Conservation (phyloP, 2,888 invertebrate genomes). For the Harmothoe impar region DNA sequence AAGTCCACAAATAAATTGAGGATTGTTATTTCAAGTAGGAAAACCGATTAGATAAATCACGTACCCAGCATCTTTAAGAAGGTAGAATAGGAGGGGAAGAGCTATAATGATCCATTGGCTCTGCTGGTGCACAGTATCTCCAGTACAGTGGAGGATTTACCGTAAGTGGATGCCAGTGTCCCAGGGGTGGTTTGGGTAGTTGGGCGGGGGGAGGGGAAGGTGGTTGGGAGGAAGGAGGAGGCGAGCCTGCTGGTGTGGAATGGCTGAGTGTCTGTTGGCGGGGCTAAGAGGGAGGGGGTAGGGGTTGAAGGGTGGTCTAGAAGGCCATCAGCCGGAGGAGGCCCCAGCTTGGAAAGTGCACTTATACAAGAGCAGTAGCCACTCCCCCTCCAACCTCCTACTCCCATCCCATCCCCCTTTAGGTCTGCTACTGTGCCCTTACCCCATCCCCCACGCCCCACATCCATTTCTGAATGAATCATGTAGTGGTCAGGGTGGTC, state of each 20-base stretch:
- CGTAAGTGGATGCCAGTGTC: neutral
- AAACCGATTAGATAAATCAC: no score
- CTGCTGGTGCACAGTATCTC: neutral
- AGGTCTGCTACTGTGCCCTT: neutral
- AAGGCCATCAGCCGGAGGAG: slow-evolving; percentile 17
- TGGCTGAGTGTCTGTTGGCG: neutral
- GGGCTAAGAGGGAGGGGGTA: neutral
- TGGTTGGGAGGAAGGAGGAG: neutral
- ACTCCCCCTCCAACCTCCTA: slow-evolving; percentile 5
- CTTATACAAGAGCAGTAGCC: slow-evolving; percentile 24
- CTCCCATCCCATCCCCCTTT: neutral
- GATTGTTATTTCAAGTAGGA: no score
- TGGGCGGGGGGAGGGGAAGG: neutral
- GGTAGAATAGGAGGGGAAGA: neutral
- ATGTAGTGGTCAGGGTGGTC: neutral
- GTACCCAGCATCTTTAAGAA: no score
- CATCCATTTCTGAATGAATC: neutral
- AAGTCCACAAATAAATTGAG: no score
- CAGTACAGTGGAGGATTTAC: slow-evolving; percentile 5
- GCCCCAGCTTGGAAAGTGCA: slow-evolving; percentile 6
- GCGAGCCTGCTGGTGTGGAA: neutral
- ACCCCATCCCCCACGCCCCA: neutral
- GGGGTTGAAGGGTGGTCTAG: neutral
- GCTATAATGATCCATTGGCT: neutral
- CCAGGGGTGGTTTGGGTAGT: neutral